Evolutionary conservation across 2,113 vertebrate species (phyloP).

Genomic region (Elanus axillaris): DNA sequence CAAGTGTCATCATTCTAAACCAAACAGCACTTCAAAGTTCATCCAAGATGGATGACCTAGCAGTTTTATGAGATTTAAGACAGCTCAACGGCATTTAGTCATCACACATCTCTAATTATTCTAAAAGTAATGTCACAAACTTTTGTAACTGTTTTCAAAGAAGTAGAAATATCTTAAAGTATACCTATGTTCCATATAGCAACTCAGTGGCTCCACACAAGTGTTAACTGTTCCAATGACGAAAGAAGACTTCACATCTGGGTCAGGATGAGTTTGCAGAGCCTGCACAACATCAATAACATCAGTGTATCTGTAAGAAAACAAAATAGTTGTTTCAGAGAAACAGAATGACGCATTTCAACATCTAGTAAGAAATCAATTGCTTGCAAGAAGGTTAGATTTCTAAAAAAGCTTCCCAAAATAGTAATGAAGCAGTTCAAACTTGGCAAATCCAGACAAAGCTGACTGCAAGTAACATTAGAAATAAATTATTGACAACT

Average conservation of each 20-base stretch:
- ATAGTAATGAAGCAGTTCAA: not conserved
- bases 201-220: conserved; percentile 88
- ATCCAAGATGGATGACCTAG: not conserved
- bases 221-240: conserved; percentile 82
- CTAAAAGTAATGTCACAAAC: not conserved
- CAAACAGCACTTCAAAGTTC: not conserved
- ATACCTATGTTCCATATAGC: conserved; percentile 93
- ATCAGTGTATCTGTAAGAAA: conserved; percentile 82
- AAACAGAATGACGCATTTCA: not conserved
- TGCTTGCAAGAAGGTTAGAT: not conserved
- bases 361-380: not conserved
- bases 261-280: conserved; percentile 87
- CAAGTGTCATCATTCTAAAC: not conserved
- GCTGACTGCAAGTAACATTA: not conserved
- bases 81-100: not conserved
- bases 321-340: not conserved
- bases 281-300: conserved; percentile 91
- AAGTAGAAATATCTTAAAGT: not conserved
- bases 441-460: not conserved
- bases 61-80: not conserved
- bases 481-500: not conserved
- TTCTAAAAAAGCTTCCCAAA: not conserved
- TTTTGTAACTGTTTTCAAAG: not conserved
- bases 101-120: not conserved
- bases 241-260: conserved; percentile 79